Percentiles rank a stretch among this genome's conserved stretches.
Evolutionary conservation across 2,113 vertebrate genomes (phyloP).

Genomic region (Semnornis frantzii): DNA sequence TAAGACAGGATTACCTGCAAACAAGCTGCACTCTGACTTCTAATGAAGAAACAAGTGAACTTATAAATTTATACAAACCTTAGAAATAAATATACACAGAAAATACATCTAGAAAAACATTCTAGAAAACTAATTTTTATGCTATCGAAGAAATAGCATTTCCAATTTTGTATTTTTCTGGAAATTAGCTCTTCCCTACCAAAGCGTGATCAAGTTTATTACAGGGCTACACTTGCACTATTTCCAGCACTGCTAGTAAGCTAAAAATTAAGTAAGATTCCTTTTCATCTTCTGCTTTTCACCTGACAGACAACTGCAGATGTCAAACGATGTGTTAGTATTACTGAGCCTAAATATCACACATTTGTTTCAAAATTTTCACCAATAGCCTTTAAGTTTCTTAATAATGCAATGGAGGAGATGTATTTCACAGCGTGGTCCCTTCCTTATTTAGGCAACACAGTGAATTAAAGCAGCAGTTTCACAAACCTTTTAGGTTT

Average conservation of each 20-base stretch:
- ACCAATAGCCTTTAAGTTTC: background rate
- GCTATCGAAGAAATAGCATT: background rate
- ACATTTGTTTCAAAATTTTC: background rate
- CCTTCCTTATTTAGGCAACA: background rate
- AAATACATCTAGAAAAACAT: background rate
- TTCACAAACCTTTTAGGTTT: background rate
- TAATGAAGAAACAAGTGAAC: background rate
- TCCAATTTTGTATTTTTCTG: background rate
- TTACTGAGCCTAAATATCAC: background rate
- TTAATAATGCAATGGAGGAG: background rate
- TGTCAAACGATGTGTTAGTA: background rate
- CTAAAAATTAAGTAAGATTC: background rate
- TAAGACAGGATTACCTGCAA: background rate
- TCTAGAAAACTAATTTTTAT: background rate
- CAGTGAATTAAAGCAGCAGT: background rate
- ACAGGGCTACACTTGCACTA: background rate
- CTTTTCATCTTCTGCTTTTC: background rate
- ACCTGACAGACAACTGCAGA: background rate
- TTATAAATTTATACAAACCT: background rate
- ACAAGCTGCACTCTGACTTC: background rate
- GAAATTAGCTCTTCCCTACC: background rate
- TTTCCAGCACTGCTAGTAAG: background rate
- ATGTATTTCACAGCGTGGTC: background rate
- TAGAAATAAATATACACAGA: background rate
- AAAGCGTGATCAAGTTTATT: background rate